phyloP scores from a whole-genome alignment of 2,113 vertebrate species.

The Uropsilus gracilis region DNA sequence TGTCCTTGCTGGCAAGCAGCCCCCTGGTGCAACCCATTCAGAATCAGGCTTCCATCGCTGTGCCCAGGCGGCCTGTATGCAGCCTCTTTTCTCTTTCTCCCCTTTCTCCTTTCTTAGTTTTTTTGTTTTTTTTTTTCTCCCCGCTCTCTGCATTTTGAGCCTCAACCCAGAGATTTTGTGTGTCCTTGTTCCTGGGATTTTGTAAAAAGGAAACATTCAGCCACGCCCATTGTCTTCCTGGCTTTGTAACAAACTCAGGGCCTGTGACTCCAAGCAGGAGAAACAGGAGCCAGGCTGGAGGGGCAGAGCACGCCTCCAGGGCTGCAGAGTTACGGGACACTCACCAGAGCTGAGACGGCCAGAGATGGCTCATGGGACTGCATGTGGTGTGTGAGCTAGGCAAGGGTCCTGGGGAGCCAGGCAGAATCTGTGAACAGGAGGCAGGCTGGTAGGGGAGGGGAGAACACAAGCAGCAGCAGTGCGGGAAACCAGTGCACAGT shows the following conservation, averaged over 20 bases:
- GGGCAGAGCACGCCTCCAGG: not conserved
- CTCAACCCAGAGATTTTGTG: not conserved
- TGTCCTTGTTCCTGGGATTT: not conserved
- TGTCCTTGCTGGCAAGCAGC: not conserved
- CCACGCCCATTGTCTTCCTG: not conserved
- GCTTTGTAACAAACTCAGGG: not conserved
- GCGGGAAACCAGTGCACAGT: rapidly evolving
- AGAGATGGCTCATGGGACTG: too few species aligned
- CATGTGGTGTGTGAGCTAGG: too few species aligned
- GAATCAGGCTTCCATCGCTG: not conserved
- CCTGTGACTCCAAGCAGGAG: not conserved
- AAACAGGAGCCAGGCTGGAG: too few species aligned
- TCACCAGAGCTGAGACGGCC: too few species aligned
- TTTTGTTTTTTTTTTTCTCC: not conserved
- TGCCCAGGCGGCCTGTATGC: not conserved
- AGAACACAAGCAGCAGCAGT: not conserved
- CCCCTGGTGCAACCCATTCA: not conserved
- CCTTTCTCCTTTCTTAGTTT: too few species aligned
- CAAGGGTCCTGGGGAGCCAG: not conserved
- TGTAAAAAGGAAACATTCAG: not conserved
- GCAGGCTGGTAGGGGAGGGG: too few species aligned
- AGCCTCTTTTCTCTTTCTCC: too few species aligned
- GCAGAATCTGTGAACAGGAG: not conserved
- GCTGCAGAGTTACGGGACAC: too few species aligned
- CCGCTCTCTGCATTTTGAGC: not conserved